A percentile compares a stretch with the other conserved stretches of the same genome.
These are phyloP conservation scores for Drosophila histrio DNA, from an alignment of 2,888 invertebrate genomes.

Conservation along the genomic window DNA sequence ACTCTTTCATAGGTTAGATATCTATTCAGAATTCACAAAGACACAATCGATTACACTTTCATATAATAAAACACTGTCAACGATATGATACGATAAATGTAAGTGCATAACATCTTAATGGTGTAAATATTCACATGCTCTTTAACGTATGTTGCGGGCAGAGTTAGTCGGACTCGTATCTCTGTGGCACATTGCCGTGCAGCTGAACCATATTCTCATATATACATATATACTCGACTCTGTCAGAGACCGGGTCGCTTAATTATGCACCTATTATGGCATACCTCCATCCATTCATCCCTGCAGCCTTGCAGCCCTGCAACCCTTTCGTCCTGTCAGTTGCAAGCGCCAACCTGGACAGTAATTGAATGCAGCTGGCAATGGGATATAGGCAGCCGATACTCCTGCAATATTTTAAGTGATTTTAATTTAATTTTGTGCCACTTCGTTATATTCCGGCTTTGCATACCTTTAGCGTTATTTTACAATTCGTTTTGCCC, in stretches of 20 bases:
- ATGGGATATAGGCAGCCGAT: conserved; percentile 25
- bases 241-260: conserved; percentile 47
- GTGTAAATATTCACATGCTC: not conserved
- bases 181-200: not conserved
- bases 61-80: not conserved
- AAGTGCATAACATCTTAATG: not conserved
- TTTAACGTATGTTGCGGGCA: conserved; percentile 12
- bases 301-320: not conserved
- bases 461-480: conserved; percentile 12
- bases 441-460: conserved; percentile 33
- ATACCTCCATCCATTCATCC: conserved; percentile 14
- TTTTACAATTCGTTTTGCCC: conserved; percentile 1
- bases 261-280: conserved; percentile 73
- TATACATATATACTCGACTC: not conserved
- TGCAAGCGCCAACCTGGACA: conserved; percentile 9
- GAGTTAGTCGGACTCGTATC: conserved; percentile 2
- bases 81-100: not conserved
- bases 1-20: no score
- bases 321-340: conserved; percentile 14
- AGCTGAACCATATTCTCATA: not conserved
- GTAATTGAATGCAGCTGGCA: conserved; percentile 47
- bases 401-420: conserved; percentile 67
- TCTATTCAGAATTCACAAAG: no score
- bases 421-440: conserved; percentile 72
- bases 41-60: not conserved